Conservation (phyloP, 2,888 invertebrate species). For the Argyresthia albistria region DNA sequence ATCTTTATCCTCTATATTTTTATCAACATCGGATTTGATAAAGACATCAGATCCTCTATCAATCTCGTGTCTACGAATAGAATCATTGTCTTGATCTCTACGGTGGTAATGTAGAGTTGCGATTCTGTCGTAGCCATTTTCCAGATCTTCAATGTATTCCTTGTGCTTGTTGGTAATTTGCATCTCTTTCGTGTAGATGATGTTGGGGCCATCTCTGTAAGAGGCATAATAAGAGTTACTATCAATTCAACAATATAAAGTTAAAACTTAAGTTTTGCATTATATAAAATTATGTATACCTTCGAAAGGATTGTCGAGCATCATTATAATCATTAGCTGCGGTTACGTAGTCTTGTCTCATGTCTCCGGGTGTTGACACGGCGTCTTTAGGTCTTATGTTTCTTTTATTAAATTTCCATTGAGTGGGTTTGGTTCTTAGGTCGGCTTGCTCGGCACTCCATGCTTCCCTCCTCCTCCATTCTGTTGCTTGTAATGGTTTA, state of each 20-base stretch:
- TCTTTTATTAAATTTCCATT: conserved; percentile 82
- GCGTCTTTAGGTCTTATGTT: conserved; percentile 68
- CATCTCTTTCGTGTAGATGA: conserved; percentile 71
- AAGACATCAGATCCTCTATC: conserved; percentile 82
- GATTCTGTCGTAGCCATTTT: conserved; percentile 68
- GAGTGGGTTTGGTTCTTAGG: conserved; percentile 77
- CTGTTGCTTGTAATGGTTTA: conserved; percentile 83
- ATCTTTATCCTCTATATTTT: conserved; percentile 33
- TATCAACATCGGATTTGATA: conserved; percentile 48
- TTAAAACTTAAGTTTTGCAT: neutral
- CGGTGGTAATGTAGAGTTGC: conserved; percentile 58
- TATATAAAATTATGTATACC: conserved; percentile 26
- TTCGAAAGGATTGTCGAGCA: conserved; percentile 51
- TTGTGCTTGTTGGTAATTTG: conserved; percentile 66
- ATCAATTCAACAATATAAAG: neutral
- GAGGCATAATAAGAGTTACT: conserved; percentile 3
- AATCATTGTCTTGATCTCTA: conserved; percentile 78
- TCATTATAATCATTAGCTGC: conserved; percentile 61
- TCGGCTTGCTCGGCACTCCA: conserved; percentile 87
- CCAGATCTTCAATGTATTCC: conserved; percentile 73
- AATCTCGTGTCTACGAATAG: conserved; percentile 82
- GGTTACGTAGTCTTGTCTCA: conserved; percentile 61
- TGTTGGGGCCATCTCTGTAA: conserved; percentile 67
- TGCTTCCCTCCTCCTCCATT: conserved; percentile 86
- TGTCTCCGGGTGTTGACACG: conserved; percentile 57